phyloP scores from a whole-genome alignment of 2,888 invertebrate species.

The Ecliptopera silaceata region DNA sequence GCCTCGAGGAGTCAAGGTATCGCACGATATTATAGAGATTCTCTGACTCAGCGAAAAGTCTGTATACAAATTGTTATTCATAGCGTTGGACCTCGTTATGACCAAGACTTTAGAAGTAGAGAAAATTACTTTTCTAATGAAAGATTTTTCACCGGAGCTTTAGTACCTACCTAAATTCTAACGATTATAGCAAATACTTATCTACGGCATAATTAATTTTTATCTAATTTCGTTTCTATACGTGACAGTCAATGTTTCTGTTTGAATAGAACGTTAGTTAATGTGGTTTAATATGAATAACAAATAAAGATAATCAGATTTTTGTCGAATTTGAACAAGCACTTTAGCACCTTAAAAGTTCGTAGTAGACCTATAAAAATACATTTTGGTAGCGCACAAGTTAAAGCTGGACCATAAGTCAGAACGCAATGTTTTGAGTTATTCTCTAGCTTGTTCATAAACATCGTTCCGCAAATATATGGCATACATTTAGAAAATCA shows the following conservation, averaged over 20 bases:
- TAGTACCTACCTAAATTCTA: no score
- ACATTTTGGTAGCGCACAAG: no score
- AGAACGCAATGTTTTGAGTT: not conserved
- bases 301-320: no score
- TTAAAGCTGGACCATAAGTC: no score
- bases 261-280: no score
- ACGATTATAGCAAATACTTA: no score
- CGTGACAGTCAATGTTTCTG: no score
- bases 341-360: not conserved
- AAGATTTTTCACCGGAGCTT: not conserved
- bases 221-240: no score
- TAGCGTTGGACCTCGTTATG: constrained; percentile 14
- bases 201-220: no score
- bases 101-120: constrained; percentile 8
- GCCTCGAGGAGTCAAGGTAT: constrained; percentile 34
- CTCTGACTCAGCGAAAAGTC: constrained; percentile 33
- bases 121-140: constrained; percentile 9
- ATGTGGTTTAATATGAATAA: no score
- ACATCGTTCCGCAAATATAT: not conserved
- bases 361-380: not conserved
- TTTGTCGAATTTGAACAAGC: no score
- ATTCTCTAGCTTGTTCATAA: not conserved
- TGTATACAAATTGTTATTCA: constrained; percentile 24
- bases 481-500: not conserved
- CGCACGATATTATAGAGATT: constrained; percentile 31